These are phyloP conservation scores for Stichodactyla mertensii DNA, from an alignment of 64 coral and sea anemone genomes.

Conservation along the genomic window DNA sequence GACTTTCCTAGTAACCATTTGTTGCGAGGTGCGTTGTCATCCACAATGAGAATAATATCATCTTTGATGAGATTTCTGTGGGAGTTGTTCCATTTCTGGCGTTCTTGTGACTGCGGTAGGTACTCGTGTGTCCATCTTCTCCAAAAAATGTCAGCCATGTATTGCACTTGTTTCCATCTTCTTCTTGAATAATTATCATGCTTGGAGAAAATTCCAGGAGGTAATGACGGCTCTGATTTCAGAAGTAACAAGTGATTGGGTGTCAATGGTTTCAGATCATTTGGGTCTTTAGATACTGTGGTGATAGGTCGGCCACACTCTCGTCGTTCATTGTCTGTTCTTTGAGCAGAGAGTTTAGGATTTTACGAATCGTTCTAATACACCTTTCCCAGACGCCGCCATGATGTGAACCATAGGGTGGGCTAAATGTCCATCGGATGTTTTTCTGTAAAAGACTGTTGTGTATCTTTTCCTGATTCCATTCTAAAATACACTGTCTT, in stretches of 20 bases:
- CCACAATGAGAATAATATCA: too few relatives aligned
- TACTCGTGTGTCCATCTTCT: too few relatives aligned
- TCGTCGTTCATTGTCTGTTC: slow-evolving; percentile 17
- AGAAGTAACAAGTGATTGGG: slow-evolving; percentile 33
- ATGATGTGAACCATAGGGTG: slow-evolving; percentile 23
- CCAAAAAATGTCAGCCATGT: slow-evolving; percentile 21
- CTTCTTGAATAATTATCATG: slow-evolving; percentile 2
- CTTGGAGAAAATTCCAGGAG: slow-evolving; percentile 4
- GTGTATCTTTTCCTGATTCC: slow-evolving; percentile 19
- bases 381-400: slow-evolving; percentile 40
- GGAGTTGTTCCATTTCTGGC: too few relatives aligned
- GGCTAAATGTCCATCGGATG: slow-evolving; percentile 26
- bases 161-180: slow-evolving; percentile 21
- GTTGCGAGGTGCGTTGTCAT: too few relatives aligned
- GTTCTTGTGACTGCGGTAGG: too few relatives aligned
- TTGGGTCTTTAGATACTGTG: slow-evolving; percentile 19
- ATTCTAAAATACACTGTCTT: background rate
- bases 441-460: background rate
- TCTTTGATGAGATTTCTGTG: too few relatives aligned
- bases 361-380: slow-evolving; percentile 24
- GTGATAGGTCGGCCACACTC: slow-evolving; percentile 17
- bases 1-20: too few relatives aligned
- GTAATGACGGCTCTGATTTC: background rate
- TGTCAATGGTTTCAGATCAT: slow-evolving; percentile 13
- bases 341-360: background rate